Evolutionary conservation across 2,113 vertebrate species (phyloP), one percentile per base, ranked within the genome.

Genomic region (Myotis brandtii): DNA sequence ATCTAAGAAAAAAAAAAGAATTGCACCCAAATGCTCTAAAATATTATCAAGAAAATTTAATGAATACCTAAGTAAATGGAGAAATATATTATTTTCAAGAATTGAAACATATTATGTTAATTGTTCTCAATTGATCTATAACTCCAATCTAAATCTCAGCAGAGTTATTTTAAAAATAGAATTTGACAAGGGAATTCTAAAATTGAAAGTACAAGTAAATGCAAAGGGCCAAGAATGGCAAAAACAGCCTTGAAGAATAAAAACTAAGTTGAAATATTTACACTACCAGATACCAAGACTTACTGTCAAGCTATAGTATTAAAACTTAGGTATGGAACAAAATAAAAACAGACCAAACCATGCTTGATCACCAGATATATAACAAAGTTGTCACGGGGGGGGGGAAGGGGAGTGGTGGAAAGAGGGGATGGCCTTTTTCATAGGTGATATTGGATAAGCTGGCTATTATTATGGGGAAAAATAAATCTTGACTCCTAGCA

Each of bases 361-460:
- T 46, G 27, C 54, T 56, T 30, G 10, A 37, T 70, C 77, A 72
- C 70, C 72, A 72, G 46, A 37, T 72, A 40, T 23, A 48, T 37
- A 30, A 54, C 37, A 87, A 21, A 76, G 32, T 3, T 25, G 18
- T 72, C 32, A 32, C 18, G 18, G 12, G 66, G 12, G 54, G 10
- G 13, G 1, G 43, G 0, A 43, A 43, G 4, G 6, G 34, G 2
- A 37, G 37, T 37, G 37, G 46, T 0, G 1, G 14, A 8, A 10
- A 10, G 86, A 5, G 59, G 10, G 1, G 1, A 40, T 10, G 7
- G 40, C 37, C 52, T 86, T 93, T 77, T 34, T 20, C 21, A 48
- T 7, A 54, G 34, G 13, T 21, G 13, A 18, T 17, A n/a, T 67
- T 67, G 16, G 32, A 67, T 67, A 67, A n/a, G 32, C 16, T 66